Conservation (phyloP, 2,797 vertebrate genomes). For the Crax fasciolata region DNA sequence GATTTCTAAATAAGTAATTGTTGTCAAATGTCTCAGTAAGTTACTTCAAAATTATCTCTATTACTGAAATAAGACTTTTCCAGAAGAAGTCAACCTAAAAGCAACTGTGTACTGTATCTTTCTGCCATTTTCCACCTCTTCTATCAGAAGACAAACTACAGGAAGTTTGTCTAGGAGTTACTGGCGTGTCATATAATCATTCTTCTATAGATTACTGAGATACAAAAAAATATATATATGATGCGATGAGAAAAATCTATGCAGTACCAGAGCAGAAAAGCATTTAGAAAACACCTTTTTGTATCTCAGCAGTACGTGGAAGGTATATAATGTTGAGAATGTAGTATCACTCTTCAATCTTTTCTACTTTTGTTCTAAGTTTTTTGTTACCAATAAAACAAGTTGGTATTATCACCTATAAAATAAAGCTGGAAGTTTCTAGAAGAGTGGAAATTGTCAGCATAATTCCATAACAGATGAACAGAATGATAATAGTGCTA, state of each 20-base stretch:
- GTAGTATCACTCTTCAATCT: background rate
- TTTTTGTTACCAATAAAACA: background rate
- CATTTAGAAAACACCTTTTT: background rate
- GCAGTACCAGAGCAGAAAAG: background rate
- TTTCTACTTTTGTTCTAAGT: background rate
- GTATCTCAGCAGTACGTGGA: background rate
- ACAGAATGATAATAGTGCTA: background rate
- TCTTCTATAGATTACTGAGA: background rate
- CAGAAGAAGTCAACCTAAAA: background rate
- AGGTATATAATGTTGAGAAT: background rate
- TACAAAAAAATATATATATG: background rate
- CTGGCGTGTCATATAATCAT: background rate
- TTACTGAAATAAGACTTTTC: constrained; percentile 22
- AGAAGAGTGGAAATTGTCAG: background rate
- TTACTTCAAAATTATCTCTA: background rate
- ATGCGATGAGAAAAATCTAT: background rate
- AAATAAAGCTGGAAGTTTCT: background rate
- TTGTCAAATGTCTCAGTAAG: background rate
- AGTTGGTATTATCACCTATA: background rate
- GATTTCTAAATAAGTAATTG: background rate
- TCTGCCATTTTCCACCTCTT: background rate
- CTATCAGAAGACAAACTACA: background rate
- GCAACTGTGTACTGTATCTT: background rate
- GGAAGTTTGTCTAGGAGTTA: background rate
- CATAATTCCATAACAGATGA: background rate